phyloP scores from a whole-genome alignment of 2,113 vertebrate species.

The Amia ocellicauda region DNA sequence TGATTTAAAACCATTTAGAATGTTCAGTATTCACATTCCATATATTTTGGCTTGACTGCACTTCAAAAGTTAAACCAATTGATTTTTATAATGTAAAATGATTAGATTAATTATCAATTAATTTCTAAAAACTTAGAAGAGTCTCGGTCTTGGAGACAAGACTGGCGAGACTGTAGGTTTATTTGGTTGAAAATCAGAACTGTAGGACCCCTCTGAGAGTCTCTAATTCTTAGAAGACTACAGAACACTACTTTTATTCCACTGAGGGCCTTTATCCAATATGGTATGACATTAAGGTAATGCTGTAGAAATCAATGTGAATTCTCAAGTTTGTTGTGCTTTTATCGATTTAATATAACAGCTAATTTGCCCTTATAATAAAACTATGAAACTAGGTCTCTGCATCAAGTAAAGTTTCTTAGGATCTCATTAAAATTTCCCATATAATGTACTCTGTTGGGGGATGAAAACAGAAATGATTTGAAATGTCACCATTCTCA shows the following conservation, averaged over 20 bases:
- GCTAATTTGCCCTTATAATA: constrained; percentile 29
- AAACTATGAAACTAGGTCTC: constrained; percentile 9
- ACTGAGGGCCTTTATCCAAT: constrained; percentile 39
- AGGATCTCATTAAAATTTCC: background rate
- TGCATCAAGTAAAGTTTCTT: background rate
- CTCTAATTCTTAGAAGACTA: no score
- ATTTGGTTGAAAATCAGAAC: no score
- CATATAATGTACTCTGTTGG: background rate
- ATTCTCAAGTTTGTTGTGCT: constrained; percentile 37
- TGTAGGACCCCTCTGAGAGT: no score
- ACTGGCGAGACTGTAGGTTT: no score
- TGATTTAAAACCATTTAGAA: no score
- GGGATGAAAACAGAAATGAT: background rate
- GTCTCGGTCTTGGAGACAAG: no score
- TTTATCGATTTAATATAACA: constrained; percentile 40
- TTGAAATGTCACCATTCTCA: constrained; percentile 1
- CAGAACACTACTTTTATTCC: background rate
- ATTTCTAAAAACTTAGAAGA: no score
- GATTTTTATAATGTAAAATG: no score
- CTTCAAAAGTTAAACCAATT: no score
- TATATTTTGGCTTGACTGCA: no score
- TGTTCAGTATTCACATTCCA: no score
- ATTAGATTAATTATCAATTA: no score
- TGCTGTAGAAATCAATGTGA: constrained; percentile 39
- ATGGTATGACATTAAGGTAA: constrained; percentile 46